These are phyloP conservation scores for Homalodisca vitripennis DNA, from an alignment of 1,140 invertebrate species.

Conservation along the genomic window DNA sequence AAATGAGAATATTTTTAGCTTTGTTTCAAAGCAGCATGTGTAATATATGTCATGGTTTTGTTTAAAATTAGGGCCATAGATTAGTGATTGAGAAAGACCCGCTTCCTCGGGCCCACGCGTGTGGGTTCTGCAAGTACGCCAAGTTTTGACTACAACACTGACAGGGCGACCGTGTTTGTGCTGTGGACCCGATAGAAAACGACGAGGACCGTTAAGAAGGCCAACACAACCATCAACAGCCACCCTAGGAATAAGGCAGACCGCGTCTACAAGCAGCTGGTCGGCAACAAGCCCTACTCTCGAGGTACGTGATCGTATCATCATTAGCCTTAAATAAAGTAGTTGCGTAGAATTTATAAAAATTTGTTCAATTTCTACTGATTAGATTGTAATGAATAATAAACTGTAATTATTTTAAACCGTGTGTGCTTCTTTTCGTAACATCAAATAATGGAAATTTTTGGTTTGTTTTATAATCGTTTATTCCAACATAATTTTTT, in stretches of 20 bases:
- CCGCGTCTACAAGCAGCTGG: slow-evolving; percentile 86
- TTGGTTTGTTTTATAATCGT: too few relatives aligned
- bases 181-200: slow-evolving; percentile 95
- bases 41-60: too few relatives aligned
- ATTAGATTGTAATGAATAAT: too few relatives aligned
- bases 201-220: slow-evolving; percentile 92
- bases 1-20: too few relatives aligned
- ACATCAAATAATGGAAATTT: too few relatives aligned
- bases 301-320: slow-evolving; percentile 64
- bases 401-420: too few relatives aligned
- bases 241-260: slow-evolving; percentile 94
- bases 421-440: too few relatives aligned
- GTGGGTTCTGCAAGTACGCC: slow-evolving; percentile 99
- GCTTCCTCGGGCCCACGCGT: slow-evolving; percentile 96
- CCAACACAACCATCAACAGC: slow-evolving; percentile 37
- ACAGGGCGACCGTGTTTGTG: slow-evolving; percentile 88
- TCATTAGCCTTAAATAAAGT: too few relatives aligned
- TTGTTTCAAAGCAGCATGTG: too few relatives aligned
- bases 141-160: slow-evolving; percentile 96
- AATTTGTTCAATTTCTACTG: too few relatives aligned
- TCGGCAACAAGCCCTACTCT: slow-evolving; percentile 86
- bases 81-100: slow-evolving; percentile 99
- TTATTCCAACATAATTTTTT: too few relatives aligned
- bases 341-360: too few relatives aligned
- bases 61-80: slow-evolving; percentile 97